Percentiles rank a stretch among this genome's conserved stretches.
phyloP scores from a whole-genome alignment of 2,797 vertebrate species.

The Dermochelys coriacea region DNA sequence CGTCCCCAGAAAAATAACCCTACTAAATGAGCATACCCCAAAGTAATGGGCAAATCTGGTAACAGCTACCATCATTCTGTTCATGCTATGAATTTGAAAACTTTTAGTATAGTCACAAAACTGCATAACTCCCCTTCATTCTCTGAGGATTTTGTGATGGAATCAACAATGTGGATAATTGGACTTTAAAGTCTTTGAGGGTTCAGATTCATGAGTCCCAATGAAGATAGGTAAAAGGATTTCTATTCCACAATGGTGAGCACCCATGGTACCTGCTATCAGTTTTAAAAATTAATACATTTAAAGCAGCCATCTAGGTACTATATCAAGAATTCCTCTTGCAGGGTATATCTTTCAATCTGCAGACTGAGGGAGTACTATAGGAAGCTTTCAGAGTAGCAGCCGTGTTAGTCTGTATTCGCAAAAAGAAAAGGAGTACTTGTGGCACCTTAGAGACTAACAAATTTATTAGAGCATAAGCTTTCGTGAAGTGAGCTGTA shows the following conservation, averaged over 20 bases:
- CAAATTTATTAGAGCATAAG: too few species aligned
- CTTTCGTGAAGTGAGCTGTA: too few species aligned
- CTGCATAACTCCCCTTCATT: background rate
- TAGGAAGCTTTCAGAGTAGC: background rate
- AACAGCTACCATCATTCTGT: background rate
- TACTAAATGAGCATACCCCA: too few species aligned
- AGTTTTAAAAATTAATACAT: background rate
- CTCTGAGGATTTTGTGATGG: background rate
- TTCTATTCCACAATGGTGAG: background rate
- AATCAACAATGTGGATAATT: background rate
- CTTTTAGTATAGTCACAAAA: background rate
- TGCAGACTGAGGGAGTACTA: background rate
- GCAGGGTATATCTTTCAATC: background rate
- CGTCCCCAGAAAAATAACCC: too few species aligned
- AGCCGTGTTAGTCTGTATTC: too few species aligned
- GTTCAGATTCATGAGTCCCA: fast-evolving
- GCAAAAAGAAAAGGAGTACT: too few species aligned
- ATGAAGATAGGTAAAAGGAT: background rate
- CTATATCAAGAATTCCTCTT: background rate
- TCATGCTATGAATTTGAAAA: background rate
- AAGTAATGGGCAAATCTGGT: too few species aligned
- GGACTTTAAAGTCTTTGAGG: background rate
- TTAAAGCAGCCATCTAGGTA: background rate
- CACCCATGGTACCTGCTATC: background rate
- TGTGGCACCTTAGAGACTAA: too few species aligned